Evolutionary conservation across 1,140 invertebrate species (phyloP).

Genomic region (Pseudomyrmex sp.): DNA sequence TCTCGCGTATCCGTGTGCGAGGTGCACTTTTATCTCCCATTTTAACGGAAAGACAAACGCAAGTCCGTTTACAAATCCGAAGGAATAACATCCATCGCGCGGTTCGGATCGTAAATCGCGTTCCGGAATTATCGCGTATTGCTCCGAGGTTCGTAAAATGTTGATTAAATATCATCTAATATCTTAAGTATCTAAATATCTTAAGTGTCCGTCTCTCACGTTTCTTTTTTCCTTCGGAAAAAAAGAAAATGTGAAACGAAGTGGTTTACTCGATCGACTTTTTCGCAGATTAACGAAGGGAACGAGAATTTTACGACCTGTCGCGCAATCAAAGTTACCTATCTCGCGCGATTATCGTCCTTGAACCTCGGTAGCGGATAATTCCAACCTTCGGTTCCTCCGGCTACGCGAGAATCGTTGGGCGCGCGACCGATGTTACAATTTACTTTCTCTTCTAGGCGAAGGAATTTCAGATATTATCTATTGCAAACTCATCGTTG

Average conservation of each 20-base stretch:
- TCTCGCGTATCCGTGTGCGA: conserved; percentile 41
- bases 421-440: conserved; percentile 17
- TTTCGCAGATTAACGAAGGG: not conserved
- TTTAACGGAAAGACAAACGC: conserved; percentile 63
- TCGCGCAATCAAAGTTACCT: conserved; percentile 31
- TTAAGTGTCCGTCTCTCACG: too few relatives aligned
- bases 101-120: conserved; percentile 60
- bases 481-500: not conserved
- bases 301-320: conserved; percentile 1
- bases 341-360: conserved; percentile 59
- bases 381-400: not conserved
- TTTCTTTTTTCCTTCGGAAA: too few relatives aligned
- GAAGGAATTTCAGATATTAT: not conserved
- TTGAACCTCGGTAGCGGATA: conserved; percentile 60
- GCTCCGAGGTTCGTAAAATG: not conserved
- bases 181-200: too few relatives aligned
- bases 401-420: not conserved
- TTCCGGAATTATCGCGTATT: not conserved
- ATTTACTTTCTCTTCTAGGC: conserved; percentile 1
- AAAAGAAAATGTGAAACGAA: too few relatives aligned
- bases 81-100: conserved; percentile 64
- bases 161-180: conserved; percentile 50
- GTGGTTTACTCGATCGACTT: conserved; percentile 18
- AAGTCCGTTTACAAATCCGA: conserved; percentile 61
- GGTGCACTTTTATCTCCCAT: conserved; percentile 54